Conservation (phyloP, 2,797 vertebrate species). For the Pseudotriccus pelzelni region DNA sequence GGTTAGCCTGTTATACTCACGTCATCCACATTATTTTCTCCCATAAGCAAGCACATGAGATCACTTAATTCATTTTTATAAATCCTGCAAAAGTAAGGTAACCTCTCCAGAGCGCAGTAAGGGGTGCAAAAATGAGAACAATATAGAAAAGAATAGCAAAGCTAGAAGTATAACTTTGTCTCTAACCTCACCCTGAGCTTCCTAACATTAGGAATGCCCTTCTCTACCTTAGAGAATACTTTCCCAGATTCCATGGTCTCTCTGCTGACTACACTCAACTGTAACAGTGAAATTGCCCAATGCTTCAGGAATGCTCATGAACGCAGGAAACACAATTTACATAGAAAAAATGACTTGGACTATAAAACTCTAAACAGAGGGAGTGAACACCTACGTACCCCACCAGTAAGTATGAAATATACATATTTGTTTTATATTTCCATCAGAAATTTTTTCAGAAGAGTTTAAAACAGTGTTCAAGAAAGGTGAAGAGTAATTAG, state of each 20-base stretch:
- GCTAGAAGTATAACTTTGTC: background rate
- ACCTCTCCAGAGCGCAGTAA: background rate
- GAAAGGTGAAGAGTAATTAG: background rate
- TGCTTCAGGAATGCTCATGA: background rate
- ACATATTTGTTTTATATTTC: background rate
- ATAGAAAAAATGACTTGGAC: background rate
- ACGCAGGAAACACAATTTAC: background rate
- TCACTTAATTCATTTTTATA: background rate
- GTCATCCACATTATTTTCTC: background rate
- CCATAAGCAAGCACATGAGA: background rate
- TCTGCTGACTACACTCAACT: background rate
- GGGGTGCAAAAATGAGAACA: background rate
- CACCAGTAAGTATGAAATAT: background rate
- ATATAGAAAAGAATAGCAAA: background rate
- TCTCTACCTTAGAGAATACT: background rate
- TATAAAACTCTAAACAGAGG: background rate
- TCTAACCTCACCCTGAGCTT: background rate
- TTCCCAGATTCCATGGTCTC: background rate
- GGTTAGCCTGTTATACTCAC: fast-evolving
- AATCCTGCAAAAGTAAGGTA: background rate
- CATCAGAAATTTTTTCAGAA: background rate
- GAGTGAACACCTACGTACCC: background rate
- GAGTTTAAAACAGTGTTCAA: background rate
- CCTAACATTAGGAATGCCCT: background rate
- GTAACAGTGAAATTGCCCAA: background rate